Conservation (phyloP, 2,113 vertebrate genomes). For the Rallus limicola region DNA sequence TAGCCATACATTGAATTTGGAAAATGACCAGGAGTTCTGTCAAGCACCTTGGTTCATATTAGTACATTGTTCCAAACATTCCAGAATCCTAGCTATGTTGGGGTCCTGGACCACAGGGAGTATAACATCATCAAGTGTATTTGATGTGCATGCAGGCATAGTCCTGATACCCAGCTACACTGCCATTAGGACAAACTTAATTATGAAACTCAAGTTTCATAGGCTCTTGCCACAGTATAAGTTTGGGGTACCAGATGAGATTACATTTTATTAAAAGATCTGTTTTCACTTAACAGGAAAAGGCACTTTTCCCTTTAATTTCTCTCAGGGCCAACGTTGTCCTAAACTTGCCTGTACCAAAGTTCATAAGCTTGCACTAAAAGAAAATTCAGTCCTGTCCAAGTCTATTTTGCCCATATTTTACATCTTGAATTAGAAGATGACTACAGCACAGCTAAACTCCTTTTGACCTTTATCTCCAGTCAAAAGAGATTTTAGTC, state of each 20-base stretch:
- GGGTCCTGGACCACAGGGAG: not conserved
- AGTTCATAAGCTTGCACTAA: not conserved
- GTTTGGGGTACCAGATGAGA: not conserved
- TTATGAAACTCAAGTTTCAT: not conserved
- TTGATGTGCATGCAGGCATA: accelerated
- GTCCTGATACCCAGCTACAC: not conserved
- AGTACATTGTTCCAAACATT: not conserved
- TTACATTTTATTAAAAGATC: not conserved
- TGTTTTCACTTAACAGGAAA: not conserved
- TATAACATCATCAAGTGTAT: not conserved
- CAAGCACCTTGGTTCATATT: not conserved
- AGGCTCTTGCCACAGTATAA: not conserved
- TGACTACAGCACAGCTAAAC: not conserved
- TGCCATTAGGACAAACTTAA: not conserved
- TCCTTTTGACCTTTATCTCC: not conserved
- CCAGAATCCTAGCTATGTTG: not conserved
- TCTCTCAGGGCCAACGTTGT: not conserved
- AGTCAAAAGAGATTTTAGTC: not conserved
- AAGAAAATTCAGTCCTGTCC: not conserved
- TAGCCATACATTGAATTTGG: not conserved
- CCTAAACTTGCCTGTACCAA: not conserved
- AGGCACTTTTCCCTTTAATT: not conserved
- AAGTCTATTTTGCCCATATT: not conserved
- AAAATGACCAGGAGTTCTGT: not conserved
- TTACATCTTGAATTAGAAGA: not conserved